These are phyloP conservation scores for Hemicrepidius hirtus DNA, from an alignment of 2,888 invertebrate genomes.

Conservation along the genomic window DNA sequence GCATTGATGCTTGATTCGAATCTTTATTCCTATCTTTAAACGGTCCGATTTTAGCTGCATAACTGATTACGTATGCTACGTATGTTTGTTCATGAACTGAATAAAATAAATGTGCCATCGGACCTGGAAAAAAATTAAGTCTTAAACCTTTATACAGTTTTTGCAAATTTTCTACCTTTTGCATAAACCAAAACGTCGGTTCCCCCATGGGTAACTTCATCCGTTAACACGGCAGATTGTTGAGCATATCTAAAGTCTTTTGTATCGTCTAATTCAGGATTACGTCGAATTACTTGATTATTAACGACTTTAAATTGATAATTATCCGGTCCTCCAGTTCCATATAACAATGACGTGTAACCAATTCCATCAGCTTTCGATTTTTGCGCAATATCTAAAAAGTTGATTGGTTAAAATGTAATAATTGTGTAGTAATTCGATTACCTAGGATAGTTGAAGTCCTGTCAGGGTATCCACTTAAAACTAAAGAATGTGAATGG, in stretches of 20 bases:
- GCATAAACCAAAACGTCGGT: constrained; percentile 92
- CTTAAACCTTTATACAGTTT: too few species aligned
- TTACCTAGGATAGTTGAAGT: constrained; percentile 83
- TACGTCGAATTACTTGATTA: constrained; percentile 73
- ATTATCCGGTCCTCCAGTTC: constrained; percentile 83
- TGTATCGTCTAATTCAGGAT: constrained; percentile 78
- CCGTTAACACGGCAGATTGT: constrained; percentile 80
- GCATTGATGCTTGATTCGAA: neutral
- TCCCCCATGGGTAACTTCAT: constrained; percentile 88
- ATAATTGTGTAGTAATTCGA: too few species aligned
- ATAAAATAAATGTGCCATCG: constrained; percentile 91
- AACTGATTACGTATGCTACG: constrained; percentile 89
- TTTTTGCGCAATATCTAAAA: constrained; percentile 77
- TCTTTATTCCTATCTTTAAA: constrained; percentile 21
- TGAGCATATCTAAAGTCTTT: constrained; percentile 81
- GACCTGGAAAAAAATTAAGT: constrained; percentile 78
- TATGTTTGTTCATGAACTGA: constrained; percentile 94
- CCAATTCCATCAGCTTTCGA: constrained; percentile 79
- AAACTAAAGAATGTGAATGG: constrained; percentile 86
- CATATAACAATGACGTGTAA: constrained; percentile 87
- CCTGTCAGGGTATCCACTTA: constrained; percentile 85
- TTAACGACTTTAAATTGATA: constrained; percentile 74
- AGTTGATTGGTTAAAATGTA: too few species aligned
- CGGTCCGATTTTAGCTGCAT: constrained; percentile 85
- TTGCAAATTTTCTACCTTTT: constrained; percentile 75